Evolutionary conservation across 2,113 vertebrate species (phyloP), one percentile per base, ranked within the genome.

Genomic region (Pterophyllum scalare): DNA sequence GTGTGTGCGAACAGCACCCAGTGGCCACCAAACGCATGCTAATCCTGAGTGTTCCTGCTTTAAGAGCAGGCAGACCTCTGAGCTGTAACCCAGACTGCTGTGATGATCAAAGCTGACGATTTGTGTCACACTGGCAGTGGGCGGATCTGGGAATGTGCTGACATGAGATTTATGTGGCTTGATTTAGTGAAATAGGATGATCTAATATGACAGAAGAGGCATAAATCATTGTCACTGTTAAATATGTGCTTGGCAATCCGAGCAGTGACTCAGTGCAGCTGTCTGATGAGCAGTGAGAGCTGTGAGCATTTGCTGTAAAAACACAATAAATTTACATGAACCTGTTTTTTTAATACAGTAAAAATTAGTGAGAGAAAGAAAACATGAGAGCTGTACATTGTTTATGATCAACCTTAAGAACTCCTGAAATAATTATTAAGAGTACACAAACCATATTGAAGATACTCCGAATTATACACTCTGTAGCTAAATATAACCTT

Each of bases 111-210:
- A 83, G 75, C 35, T 81, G 81, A 80, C 79, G 89, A 49, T 88
- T 82, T 88, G 88, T 86, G 64, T 85, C 85, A 3, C 22, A 26
- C 20, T 40, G 77, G 43, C 70, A 40, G 82, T 20, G 81, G 83
- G 77, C 19, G 59, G 49, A 74, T 84, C 70, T 61, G 81, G n/a
- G 62, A 87, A 84, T 85, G 77, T 85, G 90, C 87, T 87, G 82
- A 85, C 22, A 62, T 13, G 56, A 72, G 75, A 87, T 40, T 65
- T 40, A 31, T 28, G 58, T 40, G 61, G 60, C 57, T 80, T 54
- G 56, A 82, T 84, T 81, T 75, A 74, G 57, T 72, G 79, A 4
- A 33, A 46, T 2, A 35, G 20, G n/a, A 72, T 64, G 65, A 78
- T 84, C 76, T 67, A 85, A 83, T 61, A 19, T 33, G 59, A 88